A percentile compares a stretch with the other conserved stretches of the same genome.
Conservation (phyloP, 2,888 invertebrate genomes). For the Ornithoptera alexandrae region DNA sequence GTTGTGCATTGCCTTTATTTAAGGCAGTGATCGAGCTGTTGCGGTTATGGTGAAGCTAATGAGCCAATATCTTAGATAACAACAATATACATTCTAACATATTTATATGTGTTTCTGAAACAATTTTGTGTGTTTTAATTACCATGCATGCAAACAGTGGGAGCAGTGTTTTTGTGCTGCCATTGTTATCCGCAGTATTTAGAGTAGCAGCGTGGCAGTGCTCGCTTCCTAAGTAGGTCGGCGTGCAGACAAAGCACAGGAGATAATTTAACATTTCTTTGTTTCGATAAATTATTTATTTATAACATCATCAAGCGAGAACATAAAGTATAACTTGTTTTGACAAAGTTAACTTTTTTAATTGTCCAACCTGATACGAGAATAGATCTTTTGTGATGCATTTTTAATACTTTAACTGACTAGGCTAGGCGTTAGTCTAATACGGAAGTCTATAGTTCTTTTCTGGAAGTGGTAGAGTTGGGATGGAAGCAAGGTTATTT, state of each 20-base stretch:
- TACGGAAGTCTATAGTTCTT: too few relatives aligned
- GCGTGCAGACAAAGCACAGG: background rate
- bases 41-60: too few relatives aligned
- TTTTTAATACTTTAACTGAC: too few relatives aligned
- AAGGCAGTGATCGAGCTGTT: too few relatives aligned
- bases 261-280: background rate
- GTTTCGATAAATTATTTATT: background rate
- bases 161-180: background rate
- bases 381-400: too few relatives aligned
- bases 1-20: too few relatives aligned
- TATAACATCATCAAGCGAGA: background rate
- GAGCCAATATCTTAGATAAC: too few relatives aligned
- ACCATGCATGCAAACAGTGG: background rate
- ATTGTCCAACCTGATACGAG: background rate
- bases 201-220: background rate
- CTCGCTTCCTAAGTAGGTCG: background rate
- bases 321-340: background rate
- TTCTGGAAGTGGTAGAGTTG: too few relatives aligned
- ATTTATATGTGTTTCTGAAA: background rate
- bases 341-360: background rate
- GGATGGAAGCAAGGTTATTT: too few relatives aligned
- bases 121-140: background rate
- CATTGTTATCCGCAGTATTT: background rate
- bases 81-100: background rate
- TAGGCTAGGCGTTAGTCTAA: too few relatives aligned